Percentiles rank a stretch among this genome's conserved stretches.
Evolutionary conservation across 1,140 invertebrate genomes (phyloP).

Genomic region (Ostrea edulis): DNA sequence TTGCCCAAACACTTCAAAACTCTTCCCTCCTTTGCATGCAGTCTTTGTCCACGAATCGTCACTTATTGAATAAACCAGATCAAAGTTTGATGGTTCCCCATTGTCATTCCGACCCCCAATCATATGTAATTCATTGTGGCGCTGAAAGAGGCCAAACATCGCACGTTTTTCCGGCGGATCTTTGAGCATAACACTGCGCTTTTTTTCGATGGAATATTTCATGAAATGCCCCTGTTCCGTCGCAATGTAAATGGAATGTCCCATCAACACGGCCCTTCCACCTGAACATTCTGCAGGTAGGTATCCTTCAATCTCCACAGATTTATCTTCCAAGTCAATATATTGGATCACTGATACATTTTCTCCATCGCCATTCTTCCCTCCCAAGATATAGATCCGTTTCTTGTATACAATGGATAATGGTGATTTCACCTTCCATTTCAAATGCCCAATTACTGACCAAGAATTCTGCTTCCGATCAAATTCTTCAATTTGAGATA

Average conservation of each 20-base stretch:
- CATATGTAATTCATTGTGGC: background rate
- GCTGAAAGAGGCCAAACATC: background rate
- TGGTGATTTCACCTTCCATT: background rate
- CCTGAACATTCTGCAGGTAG: conserved; percentile 31
- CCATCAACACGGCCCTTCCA: background rate
- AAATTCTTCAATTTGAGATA: conserved; percentile 25
- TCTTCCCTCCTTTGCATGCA: background rate
- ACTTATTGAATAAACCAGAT: background rate
- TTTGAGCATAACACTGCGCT: background rate
- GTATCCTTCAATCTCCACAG: background rate
- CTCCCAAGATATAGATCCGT: conserved; percentile 5
- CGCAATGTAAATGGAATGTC: background rate
- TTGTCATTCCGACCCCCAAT: background rate
- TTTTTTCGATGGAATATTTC: background rate
- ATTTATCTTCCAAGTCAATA: background rate
- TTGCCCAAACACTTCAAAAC: background rate
- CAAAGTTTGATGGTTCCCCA: background rate
- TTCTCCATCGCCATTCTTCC: background rate
- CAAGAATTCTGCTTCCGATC: conserved; percentile 22
- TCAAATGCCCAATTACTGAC: background rate
- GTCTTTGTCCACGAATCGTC: background rate
- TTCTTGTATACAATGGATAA: background rate
- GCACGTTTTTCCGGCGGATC: background rate
- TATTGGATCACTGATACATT: conserved; percentile 17
- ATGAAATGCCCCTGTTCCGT: conserved; percentile 5